phyloP scores from a whole-genome alignment of 2,797 vertebrate genomes.

The Chaetodon trifasciatus region DNA sequence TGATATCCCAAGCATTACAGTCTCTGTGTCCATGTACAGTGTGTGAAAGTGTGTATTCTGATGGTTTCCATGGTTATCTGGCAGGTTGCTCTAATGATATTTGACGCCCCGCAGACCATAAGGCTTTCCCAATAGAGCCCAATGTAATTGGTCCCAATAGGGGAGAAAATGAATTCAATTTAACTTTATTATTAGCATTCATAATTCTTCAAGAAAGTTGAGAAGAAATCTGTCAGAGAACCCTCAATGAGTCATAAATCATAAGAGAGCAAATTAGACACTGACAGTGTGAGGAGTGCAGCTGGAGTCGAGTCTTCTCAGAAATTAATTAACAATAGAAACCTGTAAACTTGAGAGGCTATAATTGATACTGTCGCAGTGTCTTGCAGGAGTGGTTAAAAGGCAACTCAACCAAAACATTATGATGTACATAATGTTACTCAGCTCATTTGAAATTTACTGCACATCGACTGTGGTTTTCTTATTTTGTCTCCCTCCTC shows the following conservation, averaged over 20 bases:
- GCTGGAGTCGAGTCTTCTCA: slow-evolving; percentile 52
- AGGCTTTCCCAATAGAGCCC: slow-evolving; percentile 59
- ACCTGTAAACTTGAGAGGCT: slow-evolving; percentile 48
- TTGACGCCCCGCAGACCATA: slow-evolving; percentile 66
- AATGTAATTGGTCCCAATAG: slow-evolving; percentile 76
- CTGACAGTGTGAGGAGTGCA: slow-evolving; percentile 60
- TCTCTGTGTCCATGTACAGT: too few species aligned
- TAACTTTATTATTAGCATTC: slow-evolving; percentile 78
- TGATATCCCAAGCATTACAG: not conserved
- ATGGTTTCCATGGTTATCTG: slow-evolving; percentile 59
- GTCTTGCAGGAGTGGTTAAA: not conserved
- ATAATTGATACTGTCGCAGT: slow-evolving; percentile 36
- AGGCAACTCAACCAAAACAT: not conserved
- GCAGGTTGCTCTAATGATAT: slow-evolving; percentile 64
- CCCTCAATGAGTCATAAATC: slow-evolving; percentile 70
- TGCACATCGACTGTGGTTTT: not conserved
- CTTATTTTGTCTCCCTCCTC: not conserved
- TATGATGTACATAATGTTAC: not conserved
- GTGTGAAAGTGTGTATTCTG: slow-evolving; percentile 4
- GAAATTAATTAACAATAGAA: slow-evolving; percentile 66
- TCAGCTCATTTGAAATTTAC: not conserved
- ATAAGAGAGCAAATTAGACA: slow-evolving; percentile 61
- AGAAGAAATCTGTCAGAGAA: slow-evolving; percentile 62
- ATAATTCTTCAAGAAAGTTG: slow-evolving; percentile 67
- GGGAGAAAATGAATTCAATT: slow-evolving; percentile 77